Evolutionary conservation across 2,888 invertebrate genomes (phyloP), one percentile per base, ranked within the genome.

Genomic region (Ommatoiulus sabulosus): DNA sequence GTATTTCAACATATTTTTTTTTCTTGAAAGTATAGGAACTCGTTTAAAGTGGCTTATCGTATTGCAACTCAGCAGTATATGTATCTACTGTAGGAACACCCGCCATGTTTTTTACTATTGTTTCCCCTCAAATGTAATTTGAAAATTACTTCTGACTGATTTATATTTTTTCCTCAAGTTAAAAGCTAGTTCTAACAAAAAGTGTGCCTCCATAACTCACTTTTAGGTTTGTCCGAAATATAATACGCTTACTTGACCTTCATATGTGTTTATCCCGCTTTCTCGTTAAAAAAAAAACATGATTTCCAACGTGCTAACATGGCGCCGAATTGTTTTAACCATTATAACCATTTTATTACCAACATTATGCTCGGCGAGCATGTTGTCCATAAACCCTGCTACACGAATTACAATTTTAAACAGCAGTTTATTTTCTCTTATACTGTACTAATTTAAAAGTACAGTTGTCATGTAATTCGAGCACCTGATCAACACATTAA

Each of bases 1-100:
- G 63, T 63, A 63, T 63, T 63, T 63, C 63, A 63, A 63, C 63
- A 63, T n/a, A n/a, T 63, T 63, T n/a, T 63, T 63, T n/a, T 63
- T 63, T 63, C 6, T 63, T 63, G n/a, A 52, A 52, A 10, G 8
- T n/a, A n/a, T 52, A 15, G 52, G 52, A 52, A 52, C 52, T 52
- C 15, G 52, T 52, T 52, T 52, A 52, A 52, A 52, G 52, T 52
- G 52, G 52, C 52, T 52, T 52, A 52, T 52, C 52, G 52, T 52
- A 17, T 63, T 63, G 17, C 63, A 63, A 63, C 63, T n/a, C 63
- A 63, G 63, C 63, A 63, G 63, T 63, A 7, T 63, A n/a, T n/a
- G n/a, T n/a, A n/a, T n/a, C n/a, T n/a, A n/a, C n/a, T n/a, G n/a
- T 15, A 2, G n/a, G 17, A 63, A 63, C n/a, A n/a, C 17, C 5